A percentile compares a stretch with the other conserved stretches of the same genome.
Conservation (phyloP, 2,888 invertebrate genomes). For the Aproaerema taeniolella region DNA sequence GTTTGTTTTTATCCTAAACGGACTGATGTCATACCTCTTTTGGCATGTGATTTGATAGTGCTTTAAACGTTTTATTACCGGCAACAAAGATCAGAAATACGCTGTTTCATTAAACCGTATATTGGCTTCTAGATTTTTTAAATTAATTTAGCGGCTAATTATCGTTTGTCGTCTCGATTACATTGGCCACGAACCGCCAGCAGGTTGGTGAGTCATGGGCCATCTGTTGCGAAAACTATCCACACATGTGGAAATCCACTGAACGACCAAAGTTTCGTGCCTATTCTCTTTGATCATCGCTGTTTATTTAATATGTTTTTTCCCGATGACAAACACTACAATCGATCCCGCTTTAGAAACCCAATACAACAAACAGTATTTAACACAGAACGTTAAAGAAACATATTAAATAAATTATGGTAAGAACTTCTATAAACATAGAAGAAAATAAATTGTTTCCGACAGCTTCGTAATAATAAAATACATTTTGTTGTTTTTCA, state of each 20-base stretch:
- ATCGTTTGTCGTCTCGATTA: slow-evolving; percentile 52
- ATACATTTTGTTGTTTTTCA: neutral
- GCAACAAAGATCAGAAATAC: slow-evolving; percentile 21
- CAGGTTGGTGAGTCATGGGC: slow-evolving; percentile 70
- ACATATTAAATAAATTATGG: slow-evolving; percentile 28
- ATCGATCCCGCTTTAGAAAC: slow-evolving; percentile 45
- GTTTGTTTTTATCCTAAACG: slow-evolving; percentile 31
- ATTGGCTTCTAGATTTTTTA: slow-evolving; percentile 14
- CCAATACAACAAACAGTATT: slow-evolving; percentile 42
- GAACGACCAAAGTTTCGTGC: slow-evolving; percentile 44
- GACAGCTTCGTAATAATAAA: no score
- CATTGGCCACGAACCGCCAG: slow-evolving; percentile 50
- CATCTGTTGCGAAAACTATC: slow-evolving; percentile 72
- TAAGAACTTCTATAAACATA: slow-evolving; percentile 18
- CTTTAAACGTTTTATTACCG: slow-evolving; percentile 38
- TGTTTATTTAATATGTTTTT: slow-evolving; percentile 50
- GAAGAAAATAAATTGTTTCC: no score
- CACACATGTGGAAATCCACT: slow-evolving; percentile 59
- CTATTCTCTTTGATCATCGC: slow-evolving; percentile 38
- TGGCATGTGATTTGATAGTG: slow-evolving; percentile 44
- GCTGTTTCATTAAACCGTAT: slow-evolving; percentile 16
- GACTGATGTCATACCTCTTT: slow-evolving; percentile 56
- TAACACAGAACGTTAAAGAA: slow-evolving; percentile 24
- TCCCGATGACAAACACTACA: slow-evolving; percentile 45
- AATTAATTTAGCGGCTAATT: slow-evolving; percentile 38